Evolutionary conservation across 2,888 invertebrate species (phyloP).

Genomic region (Zaprionus bogoriensis): DNA sequence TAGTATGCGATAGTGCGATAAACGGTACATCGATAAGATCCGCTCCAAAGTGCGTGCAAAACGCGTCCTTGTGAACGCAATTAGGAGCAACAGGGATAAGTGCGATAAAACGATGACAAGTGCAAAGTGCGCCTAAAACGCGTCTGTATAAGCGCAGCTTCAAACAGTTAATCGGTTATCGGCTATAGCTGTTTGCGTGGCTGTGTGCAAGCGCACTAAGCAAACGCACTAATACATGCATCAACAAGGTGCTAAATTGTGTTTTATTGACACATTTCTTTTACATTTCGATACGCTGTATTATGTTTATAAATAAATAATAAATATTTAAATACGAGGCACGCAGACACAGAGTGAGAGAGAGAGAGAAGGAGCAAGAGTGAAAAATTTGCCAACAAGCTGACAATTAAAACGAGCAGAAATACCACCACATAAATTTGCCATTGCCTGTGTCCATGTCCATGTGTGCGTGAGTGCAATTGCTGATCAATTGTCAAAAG

Average conservation of each 20-base stretch:
- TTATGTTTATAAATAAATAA: slow-evolving; percentile 74
- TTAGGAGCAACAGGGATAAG: too few relatives aligned
- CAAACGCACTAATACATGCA: slow-evolving; percentile 1
- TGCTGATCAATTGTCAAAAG: slow-evolving; percentile 59
- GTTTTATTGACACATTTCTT: slow-evolving; percentile 58
- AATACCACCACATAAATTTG: slow-evolving; percentile 2
- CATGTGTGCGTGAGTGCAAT: slow-evolving; percentile 22
- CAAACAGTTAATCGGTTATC: slow-evolving; percentile 17
- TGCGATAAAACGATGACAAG: slow-evolving; percentile 21
- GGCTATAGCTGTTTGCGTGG: not conserved
- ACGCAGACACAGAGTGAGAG: slow-evolving; percentile 1
- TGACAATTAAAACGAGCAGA: slow-evolving; percentile 37
- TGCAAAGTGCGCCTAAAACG: slow-evolving; percentile 33
- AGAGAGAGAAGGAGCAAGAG: slow-evolving; percentile 16
- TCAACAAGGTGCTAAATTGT: slow-evolving; percentile 38
- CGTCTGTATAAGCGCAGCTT: slow-evolving; percentile 24
- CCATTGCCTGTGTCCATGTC: slow-evolving; percentile 3
- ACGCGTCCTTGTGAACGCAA: slow-evolving; percentile 31
- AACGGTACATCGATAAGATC: not conserved
- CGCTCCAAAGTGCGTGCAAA: slow-evolving; percentile 25
- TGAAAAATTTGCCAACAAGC: slow-evolving; percentile 23
- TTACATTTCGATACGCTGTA: slow-evolving; percentile 61
- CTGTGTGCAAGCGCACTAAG: not conserved
- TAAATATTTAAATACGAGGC: slow-evolving; percentile 60
- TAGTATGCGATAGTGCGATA: too few relatives aligned